Base-by-base conservation (phyloP, 2,888 invertebrate genomes). In the Sabatieria punctata region DNA sequence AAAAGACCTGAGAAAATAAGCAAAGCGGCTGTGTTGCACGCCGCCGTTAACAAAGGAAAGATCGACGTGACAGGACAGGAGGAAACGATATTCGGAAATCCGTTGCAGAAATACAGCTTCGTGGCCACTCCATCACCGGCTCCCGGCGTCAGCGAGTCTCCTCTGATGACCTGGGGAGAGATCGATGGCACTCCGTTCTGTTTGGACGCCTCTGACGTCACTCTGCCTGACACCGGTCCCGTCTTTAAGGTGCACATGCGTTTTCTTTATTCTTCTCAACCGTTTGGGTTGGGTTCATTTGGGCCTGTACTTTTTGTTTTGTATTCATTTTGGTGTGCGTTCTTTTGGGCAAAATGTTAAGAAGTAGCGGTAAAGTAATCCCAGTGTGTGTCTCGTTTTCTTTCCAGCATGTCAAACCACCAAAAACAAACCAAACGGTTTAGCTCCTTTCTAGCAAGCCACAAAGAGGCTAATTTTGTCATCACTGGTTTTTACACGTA, bases 81-180 rank as follows among this genome's bases (percentile, higher is more conserved):
- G 63, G 6, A 19, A 8, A n/a, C n/a, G 22, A 65, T 84, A 3
- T 55, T 62, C 4, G 45, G 38, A 18, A 40, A 45, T 44, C 75
- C 75, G 15, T 65, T 70, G 1, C 82, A 82, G 0, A 74, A 73
- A 52, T 70, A 84, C 64, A 74, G 77, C 54, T 77, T 85, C 57
- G 76, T 93, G 23, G 77, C 77, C 45, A 83, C 88, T 0, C 91
- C 93, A 0, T 85, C 89, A 1, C 91, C 91, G 1, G 77, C 78
- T 35, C 93, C 93, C 1, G 82, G 80, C n/a, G 76, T 75, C 45
- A 78, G 80, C 51, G 83, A 80, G 52, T 86, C 88, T 24, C 97
- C 97, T 1, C 72, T 97, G 51, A 93, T 97, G 91, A 95, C 95
- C 0, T 97, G 97, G 97, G 97, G 97, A 55, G 84, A 89, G 71